Base-by-base conservation (phyloP, 1,140 invertebrate species). In the Lepidotrigona ventralis region DNA sequence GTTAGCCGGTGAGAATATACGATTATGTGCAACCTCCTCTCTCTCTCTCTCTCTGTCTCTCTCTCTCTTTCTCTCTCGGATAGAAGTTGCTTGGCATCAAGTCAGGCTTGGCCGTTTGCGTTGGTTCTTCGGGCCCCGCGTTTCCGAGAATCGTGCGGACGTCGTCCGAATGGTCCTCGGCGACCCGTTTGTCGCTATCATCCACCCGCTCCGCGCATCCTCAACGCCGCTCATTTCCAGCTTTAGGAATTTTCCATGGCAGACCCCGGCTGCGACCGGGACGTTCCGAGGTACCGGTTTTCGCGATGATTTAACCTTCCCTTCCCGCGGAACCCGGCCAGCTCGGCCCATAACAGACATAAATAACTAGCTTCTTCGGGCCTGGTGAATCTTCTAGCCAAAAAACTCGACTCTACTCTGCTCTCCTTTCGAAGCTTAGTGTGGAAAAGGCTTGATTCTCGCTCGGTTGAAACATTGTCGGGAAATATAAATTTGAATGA, bases 1-100 rank as follows among this genome's bases (percentile, higher is more conserved):
- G 79, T 70, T 66, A 68, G 84, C 58, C 58, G 73, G 26, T 60
- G 53, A 73, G 78, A 58, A 58, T 82, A 58, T 76, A 85, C 53
- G 68, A 39, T 70, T 70, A 63, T 21, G 11, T 39, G 21, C 51
- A 2, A 60, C 39, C 39, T 39, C 3, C 39, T 39, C 14, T 60
- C 58, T 60, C 0, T 12, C 1, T 58, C 9, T 58, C 0, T 19
- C 82, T 63, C 82, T 84, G 76, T 53, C 81, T 54, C 53, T 54
- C 53, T 54, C 53, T 19, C 53, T 54, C 53, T 54, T 1, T 54
- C 15, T 64, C n/a, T 60, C 14, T 60, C 12, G 58, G 58, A n/a
- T 60, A 60, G n/a, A 46, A n/a, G n/a, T 60, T 60, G 23, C 12
- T 60, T n/a, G 23, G 39, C 23, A 23, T 23, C 56, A 39, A 3